Percentiles rank a stretch among this genome's conserved stretches.
Evolutionary conservation across 2,888 invertebrate species (phyloP).

Genomic region (Beris chalybata): DNA sequence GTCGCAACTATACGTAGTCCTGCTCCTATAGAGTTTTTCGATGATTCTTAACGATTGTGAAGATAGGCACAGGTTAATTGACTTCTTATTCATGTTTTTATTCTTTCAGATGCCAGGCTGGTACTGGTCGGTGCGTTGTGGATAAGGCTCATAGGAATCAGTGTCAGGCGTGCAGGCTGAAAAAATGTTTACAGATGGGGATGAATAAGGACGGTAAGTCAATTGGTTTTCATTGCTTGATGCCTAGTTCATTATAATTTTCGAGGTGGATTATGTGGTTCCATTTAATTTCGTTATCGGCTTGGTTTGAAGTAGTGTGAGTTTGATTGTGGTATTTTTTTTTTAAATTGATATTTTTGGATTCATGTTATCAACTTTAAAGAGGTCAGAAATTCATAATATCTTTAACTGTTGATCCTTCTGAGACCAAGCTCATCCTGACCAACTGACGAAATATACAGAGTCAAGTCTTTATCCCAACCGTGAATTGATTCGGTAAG

Average conservation of each 20-base stretch:
- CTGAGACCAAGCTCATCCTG: too few species aligned
- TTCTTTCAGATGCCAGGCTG: constrained; percentile 89
- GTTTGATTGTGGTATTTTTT: too few species aligned
- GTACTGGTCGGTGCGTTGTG: constrained; percentile 94
- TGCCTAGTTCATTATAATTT: constrained; percentile 7
- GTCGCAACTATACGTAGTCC: too few species aligned
- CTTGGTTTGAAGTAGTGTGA: too few species aligned
- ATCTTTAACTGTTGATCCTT: too few species aligned
- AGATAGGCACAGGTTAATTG: constrained; percentile 24
- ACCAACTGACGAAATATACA: too few species aligned
- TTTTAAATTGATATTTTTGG: too few species aligned
- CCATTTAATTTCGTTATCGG: too few species aligned
- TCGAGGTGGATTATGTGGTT: constrained; percentile 15
- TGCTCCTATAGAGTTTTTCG: constrained; percentile 1
- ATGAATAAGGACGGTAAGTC: constrained; percentile 99
- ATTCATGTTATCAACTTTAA: too few species aligned
- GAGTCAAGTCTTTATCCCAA: too few species aligned
- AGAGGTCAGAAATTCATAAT: too few species aligned
- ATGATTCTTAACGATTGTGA: constrained; percentile 24
- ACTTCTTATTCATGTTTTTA: constrained; percentile 17
- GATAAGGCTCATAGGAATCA: constrained; percentile 99
- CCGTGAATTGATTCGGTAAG: too few species aligned
- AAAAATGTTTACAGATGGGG: constrained; percentile 97
- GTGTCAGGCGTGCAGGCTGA: constrained; percentile 97
- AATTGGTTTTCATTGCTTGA: background rate